These are phyloP conservation scores for Rhinatrema bivittatum DNA, from an alignment of 2,797 vertebrate species.

Conservation along the genomic window DNA sequence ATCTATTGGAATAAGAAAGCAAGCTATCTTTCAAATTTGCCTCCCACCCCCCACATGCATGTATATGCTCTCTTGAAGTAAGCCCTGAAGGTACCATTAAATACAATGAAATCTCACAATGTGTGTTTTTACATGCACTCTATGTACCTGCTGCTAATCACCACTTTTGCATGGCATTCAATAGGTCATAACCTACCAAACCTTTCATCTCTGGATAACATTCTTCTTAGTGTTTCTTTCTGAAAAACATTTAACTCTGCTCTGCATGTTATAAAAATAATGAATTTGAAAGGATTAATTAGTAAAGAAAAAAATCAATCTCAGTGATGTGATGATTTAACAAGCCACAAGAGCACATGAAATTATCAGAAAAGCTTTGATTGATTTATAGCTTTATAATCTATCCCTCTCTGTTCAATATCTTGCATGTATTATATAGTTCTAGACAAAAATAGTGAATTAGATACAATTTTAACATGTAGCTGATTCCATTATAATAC, in stretches of 20 bases:
- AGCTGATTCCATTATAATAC: neutral
- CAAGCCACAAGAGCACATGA: conserved; percentile 47
- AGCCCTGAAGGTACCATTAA: too few relatives aligned
- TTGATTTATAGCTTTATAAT: conserved; percentile 57
- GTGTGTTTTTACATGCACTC: too few relatives aligned
- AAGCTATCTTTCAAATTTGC: too few relatives aligned
- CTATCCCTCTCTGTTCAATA: conserved; percentile 52
- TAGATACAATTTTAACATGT: neutral
- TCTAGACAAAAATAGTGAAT: neutral
- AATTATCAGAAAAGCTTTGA: conserved; percentile 52
- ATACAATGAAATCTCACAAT: too few relatives aligned
- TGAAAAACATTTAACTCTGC: conserved; percentile 53
- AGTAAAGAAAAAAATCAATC: conserved; percentile 53
- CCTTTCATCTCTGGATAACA: conserved; percentile 37
- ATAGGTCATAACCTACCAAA: conserved; percentile 27
- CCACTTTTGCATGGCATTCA: conserved; percentile 39
- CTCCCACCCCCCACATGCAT: too few relatives aligned
- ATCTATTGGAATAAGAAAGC: too few relatives aligned
- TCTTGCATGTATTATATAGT: conserved; percentile 46
- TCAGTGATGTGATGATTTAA: conserved; percentile 52
- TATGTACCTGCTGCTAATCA: conserved; percentile 47
- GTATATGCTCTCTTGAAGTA: too few relatives aligned
- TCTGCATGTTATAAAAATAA: conserved; percentile 30
- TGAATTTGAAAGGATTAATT: conserved; percentile 49
- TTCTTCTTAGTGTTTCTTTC: conserved; percentile 44